Evolutionary conservation across 2,113 vertebrate genomes (phyloP).

Genomic region (Suricata suricatta): DNA sequence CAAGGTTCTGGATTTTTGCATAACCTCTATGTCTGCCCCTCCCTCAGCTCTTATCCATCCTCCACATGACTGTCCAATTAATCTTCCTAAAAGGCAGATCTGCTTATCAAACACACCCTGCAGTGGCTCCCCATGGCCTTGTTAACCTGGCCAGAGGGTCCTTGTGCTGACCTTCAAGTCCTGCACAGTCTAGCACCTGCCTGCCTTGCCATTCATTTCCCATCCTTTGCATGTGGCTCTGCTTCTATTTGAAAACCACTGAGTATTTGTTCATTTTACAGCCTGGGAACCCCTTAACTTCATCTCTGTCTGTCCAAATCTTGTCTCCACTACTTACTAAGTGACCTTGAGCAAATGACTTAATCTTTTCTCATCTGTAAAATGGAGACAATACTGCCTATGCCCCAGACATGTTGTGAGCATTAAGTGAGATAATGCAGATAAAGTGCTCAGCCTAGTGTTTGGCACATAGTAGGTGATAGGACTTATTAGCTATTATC

Average conservation of each 20-base stretch:
- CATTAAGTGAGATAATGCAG: not conserved
- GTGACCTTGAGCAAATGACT: not conserved
- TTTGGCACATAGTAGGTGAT: not conserved
- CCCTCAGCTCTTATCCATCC: not conserved
- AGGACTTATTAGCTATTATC: too few relatives aligned
- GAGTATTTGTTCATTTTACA: not conserved
- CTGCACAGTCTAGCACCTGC: not conserved
- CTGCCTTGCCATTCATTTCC: not conserved
- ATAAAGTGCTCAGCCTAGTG: not conserved
- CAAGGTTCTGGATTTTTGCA: not conserved
- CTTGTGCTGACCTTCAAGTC: constrained; percentile 46
- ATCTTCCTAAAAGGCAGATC: constrained; percentile 46
- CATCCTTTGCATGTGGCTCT: not conserved
- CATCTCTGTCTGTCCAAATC: not conserved
- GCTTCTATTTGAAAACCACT: not conserved
- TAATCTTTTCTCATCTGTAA: not conserved
- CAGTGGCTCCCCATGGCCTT: not conserved
- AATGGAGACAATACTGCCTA: not conserved
- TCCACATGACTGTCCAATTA: not conserved
- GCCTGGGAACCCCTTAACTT: not conserved
- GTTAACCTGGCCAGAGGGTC: not conserved
- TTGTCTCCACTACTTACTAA: not conserved
- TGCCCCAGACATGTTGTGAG: not conserved
- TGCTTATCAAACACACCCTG: constrained; percentile 12
- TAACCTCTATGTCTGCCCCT: not conserved